Conservation (phyloP, 2,888 invertebrate species). For the Cantharis nigra region DNA sequence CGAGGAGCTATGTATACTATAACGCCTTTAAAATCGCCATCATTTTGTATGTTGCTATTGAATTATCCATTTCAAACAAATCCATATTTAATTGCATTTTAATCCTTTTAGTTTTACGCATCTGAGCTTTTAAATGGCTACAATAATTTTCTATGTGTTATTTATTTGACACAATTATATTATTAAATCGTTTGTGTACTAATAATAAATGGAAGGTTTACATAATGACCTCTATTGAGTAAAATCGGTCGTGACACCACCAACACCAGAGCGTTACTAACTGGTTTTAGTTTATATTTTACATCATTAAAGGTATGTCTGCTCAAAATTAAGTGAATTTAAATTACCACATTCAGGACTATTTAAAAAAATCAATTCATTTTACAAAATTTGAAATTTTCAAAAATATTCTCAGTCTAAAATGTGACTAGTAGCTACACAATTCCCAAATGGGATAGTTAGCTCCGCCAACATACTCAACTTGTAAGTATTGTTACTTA, state of each 20-base stretch:
- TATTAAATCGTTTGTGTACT: neutral
- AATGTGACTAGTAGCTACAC: neutral
- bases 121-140: neutral
- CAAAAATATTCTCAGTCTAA: neutral
- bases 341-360: neutral
- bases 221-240: neutral
- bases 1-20: slow-evolving; percentile 13
- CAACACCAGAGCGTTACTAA: neutral
- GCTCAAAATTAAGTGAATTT: neutral
- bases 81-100: slow-evolving; percentile 9
- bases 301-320: neutral
- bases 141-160: neutral
- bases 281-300: neutral
- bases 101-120: slow-evolving; percentile 4
- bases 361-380: neutral
- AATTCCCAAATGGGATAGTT: neutral
- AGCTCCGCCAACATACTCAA: neutral
- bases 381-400: neutral
- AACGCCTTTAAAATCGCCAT: slow-evolving; percentile 34
- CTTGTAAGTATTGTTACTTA: neutral
- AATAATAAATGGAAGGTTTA: neutral
- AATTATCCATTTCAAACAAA: slow-evolving; percentile 9
- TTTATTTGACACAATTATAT: neutral
- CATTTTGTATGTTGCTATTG: slow-evolving; percentile 20
- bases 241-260: neutral